Base-by-base conservation (phyloP, 2,888 invertebrate species). In the Aphidius colemani region DNA sequence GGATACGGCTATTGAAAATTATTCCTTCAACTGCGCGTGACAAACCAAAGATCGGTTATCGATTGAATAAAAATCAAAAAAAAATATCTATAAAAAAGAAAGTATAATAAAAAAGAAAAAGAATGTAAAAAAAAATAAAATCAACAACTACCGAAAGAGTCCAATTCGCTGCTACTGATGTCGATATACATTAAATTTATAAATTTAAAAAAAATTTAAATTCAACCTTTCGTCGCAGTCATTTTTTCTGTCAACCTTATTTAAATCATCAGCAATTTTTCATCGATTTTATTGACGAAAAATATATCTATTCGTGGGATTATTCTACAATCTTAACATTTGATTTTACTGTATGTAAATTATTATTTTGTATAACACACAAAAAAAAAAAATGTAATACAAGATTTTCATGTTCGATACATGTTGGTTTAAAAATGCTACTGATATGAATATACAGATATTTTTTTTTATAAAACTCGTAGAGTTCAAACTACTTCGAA, bases 251-350 rank as follows among this genome's bases (percentile, higher is more conserved):
- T 59, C 63, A 46, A 59, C 59, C 53, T 53, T 50, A 46, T 44
- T 53, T 11, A 63, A 45, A 48, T 30, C 30, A 30, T 30, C 30
- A 30, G 18, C 58, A 50, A 58, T 63, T 63, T 59, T 63, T 63
- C 45, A 63, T 41, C 7, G 53, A 63, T 63, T 63, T 63, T 63
- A 53, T 58, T 61, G 40, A 11, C 18, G 51, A 39, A 41, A 9
- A 13, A 18, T 51, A 18, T 51, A 18, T 13, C 10, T 5, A 11
- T 11, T 48, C n/a, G 30, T 51, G 39, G 30, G 7, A 13, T 49
- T 49, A 49, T 49, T 49, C 51, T 51, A 18, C 40, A 30, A 46
- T 11, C 48, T 30, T 59, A 11, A 10, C 5, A 13, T 30, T 30
- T 13, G 30, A 18, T 18, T 10, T 7, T 48, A 7, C 7, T 2